Percentiles rank a stretch among this genome's conserved stretches.
Evolutionary conservation across 1,140 invertebrate genomes (phyloP).

Genomic region (Drosophila orosa): DNA sequence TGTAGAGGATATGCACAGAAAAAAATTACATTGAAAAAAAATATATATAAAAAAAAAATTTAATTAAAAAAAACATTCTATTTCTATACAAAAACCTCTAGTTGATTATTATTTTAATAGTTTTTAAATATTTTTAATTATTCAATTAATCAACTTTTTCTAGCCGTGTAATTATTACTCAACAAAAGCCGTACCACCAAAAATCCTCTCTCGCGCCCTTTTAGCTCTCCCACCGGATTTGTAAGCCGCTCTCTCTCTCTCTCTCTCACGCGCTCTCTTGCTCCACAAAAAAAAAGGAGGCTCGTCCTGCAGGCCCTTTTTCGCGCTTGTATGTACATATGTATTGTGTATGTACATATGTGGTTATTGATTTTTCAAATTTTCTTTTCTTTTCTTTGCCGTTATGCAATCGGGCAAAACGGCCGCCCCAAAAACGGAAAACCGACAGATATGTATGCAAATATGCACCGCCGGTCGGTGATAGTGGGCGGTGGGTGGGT

Average conservation of each 20-base stretch:
- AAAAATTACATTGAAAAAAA: constrained; percentile 2
- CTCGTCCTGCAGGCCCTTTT: constrained; percentile 61
- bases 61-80: not conserved
- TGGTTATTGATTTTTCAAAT: constrained; percentile 65
- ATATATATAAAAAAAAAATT: not conserved
- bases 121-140: not conserved
- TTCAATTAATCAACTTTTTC: not conserved
- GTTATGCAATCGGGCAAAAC: constrained; percentile 52
- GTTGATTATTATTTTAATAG: not conserved
- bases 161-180: constrained; percentile 18
- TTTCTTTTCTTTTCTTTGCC: constrained; percentile 26
- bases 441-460: constrained; percentile 8
- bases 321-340: constrained; percentile 12
- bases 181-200: constrained; percentile 10
- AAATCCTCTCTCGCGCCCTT: constrained; percentile 4
- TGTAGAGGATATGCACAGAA: constrained; percentile 6
- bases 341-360: too few species aligned
- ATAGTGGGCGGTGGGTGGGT: constrained; percentile 12
- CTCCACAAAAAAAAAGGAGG: constrained; percentile 69
- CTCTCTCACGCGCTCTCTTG: not conserved
- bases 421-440: constrained; percentile 14
- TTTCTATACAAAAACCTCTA: not conserved
- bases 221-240: not conserved
- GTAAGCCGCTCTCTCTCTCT: constrained; percentile 5
- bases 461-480: constrained; percentile 39